These are phyloP conservation scores for Orchesella cincta DNA, from an alignment of 1,140 invertebrate genomes.

Conservation along the genomic window DNA sequence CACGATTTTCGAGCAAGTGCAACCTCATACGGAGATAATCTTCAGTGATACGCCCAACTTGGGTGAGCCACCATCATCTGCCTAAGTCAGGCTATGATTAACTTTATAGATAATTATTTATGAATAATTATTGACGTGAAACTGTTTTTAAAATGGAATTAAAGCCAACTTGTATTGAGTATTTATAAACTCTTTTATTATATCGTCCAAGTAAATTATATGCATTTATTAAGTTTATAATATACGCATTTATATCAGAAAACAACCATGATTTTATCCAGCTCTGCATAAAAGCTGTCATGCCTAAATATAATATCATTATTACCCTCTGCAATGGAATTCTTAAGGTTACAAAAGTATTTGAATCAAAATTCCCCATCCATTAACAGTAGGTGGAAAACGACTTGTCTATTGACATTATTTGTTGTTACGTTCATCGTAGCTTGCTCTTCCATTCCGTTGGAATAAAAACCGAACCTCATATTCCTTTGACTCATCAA, in stretches of 20 bases:
- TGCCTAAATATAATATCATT: conserved; percentile 41
- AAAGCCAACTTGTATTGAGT: too few relatives aligned
- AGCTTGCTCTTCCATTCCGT: conserved; percentile 32
- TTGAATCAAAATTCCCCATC: conserved; percentile 38
- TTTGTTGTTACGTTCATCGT: conserved; percentile 29
- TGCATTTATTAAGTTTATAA: too few relatives aligned
- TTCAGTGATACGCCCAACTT: conserved; percentile 50
- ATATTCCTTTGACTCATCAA: conserved; percentile 31
- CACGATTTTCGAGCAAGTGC: conserved; percentile 53
- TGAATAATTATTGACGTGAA: too few relatives aligned
- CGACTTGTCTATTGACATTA: neutral
- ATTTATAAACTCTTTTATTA: too few relatives aligned
- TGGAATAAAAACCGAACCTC: conserved; percentile 40
- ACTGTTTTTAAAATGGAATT: too few relatives aligned
- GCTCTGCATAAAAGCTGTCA: conserved; percentile 15
- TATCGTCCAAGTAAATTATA: too few relatives aligned
- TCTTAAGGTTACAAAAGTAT: conserved; percentile 11
- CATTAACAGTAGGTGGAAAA: conserved; percentile 24
- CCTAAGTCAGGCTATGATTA: too few relatives aligned
- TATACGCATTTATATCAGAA: too few relatives aligned
- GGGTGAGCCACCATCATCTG: too few relatives aligned
- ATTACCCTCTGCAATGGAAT: conserved; percentile 32
- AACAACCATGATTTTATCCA: conserved; percentile 36
- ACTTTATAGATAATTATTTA: too few relatives aligned
- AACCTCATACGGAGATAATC: conserved; percentile 42